Evolutionary conservation across 2,797 vertebrate genomes (phyloP).

Genomic region (Acrossocheilus fasciatus): DNA sequence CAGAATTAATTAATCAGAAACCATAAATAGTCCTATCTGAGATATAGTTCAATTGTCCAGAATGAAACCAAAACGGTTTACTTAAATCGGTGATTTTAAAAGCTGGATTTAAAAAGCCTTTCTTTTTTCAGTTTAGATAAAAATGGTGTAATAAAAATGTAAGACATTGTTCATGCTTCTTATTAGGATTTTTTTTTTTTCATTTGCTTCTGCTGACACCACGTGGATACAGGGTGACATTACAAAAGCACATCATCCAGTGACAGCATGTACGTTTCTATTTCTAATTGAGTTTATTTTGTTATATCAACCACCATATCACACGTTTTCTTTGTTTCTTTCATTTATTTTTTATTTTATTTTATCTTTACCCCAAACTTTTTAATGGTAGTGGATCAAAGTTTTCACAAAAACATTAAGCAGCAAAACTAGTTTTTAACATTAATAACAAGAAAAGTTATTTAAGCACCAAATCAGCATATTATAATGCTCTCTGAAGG

Average conservation of each 20-base stretch:
- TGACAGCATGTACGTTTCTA: not conserved
- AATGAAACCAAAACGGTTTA: not conserved
- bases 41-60: not conserved
- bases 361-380: not conserved
- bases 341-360: not conserved
- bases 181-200: not conserved
- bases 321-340: not conserved
- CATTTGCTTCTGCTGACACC: conserved; percentile 25
- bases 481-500: too few species aligned
- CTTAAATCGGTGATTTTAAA: not conserved
- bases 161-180: not conserved
- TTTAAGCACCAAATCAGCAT: too few species aligned
- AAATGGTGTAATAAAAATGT: not conserved
- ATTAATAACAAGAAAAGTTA: too few species aligned
- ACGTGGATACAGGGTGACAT: conserved; percentile 27
- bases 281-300: not conserved
- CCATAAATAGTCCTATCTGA: not conserved
- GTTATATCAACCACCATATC: not conserved
- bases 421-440: too few species aligned
- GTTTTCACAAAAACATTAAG: too few species aligned
- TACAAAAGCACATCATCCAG: not conserved
- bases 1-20: not conserved
- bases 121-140: not conserved
- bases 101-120: not conserved
- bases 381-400: not conserved